phyloP scores from a whole-genome alignment of 1,140 invertebrate genomes.

The Drosophila kepulauana region DNA sequence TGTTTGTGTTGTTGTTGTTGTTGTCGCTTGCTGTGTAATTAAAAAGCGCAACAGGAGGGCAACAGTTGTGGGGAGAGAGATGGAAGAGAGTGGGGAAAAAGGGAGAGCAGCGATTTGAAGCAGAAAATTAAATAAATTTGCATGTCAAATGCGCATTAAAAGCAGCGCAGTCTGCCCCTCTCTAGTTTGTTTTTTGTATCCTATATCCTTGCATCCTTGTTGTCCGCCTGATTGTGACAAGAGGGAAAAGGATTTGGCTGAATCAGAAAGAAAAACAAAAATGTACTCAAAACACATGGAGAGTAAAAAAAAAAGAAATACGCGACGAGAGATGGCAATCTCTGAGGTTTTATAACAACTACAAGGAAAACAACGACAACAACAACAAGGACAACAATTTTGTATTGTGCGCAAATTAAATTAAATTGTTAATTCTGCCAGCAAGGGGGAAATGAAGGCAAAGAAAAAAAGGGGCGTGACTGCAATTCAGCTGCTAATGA shows the following conservation, averaged over 20 bases:
- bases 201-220: conserved; percentile 29
- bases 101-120: conserved; percentile 53
- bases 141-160: conserved; percentile 81
- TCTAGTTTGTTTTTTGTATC: neutral
- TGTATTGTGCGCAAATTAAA: conserved; percentile 73
- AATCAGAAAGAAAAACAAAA: conserved; percentile 13
- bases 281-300: conserved; percentile 12
- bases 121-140: conserved; percentile 84
- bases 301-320: conserved; percentile 21
- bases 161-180: conserved; percentile 21
- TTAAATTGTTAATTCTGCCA: conserved; percentile 74
- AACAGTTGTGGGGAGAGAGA: too few relatives aligned
- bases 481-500: conserved; percentile 81
- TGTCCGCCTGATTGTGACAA: conserved; percentile 66
- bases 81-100: neutral
- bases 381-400: conserved; percentile 32
- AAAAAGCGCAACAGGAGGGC: conserved; percentile 73
- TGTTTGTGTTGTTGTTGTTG: conserved; percentile 12
- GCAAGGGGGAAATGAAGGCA: conserved; percentile 5
- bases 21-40: conserved; percentile 58
- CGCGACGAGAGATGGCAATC: conserved; percentile 30
- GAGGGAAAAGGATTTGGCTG: conserved; percentile 70
- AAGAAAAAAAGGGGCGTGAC: conserved; percentile 4
- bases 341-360: conserved; percentile 37
- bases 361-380: conserved; percentile 21